Evolutionary conservation across 53 echinoderm and acorn worm species (phyloP).

Genomic region (Antedon mediterranea): DNA sequence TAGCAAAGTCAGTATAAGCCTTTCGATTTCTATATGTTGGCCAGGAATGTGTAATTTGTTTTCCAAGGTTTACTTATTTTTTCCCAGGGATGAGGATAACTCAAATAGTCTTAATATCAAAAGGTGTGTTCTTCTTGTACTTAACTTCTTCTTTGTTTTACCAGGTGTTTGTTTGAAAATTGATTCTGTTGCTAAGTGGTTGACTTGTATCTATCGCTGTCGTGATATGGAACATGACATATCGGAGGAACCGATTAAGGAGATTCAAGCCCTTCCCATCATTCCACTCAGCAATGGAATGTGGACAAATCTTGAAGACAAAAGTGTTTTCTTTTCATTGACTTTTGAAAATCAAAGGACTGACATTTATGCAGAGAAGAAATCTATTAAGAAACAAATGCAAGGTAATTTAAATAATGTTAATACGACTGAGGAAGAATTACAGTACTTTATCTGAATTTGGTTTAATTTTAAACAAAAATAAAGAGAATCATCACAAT

Average conservation of each 20-base stretch:
- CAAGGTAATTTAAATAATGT: no score
- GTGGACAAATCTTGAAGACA: slow-evolving; percentile 16
- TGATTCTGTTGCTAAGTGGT: slow-evolving; percentile 24
- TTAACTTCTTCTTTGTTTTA: no score
- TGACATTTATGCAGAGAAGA: not conserved
- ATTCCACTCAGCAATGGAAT: slow-evolving; percentile 32
- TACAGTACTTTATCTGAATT: no score
- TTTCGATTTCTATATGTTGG: no score
- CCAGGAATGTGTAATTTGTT: no score
- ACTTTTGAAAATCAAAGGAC: slow-evolving; percentile 13
- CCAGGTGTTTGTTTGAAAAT: slow-evolving; percentile 23
- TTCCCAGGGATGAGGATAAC: no score
- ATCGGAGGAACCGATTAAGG: slow-evolving; percentile 15
- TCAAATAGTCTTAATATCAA: no score
- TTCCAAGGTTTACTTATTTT: no score
- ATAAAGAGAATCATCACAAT: no score
- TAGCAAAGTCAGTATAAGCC: not conserved
- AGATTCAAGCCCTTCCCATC: slow-evolving; percentile 27
- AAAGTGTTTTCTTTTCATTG: slow-evolving; percentile 29
- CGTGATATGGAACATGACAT: slow-evolving; percentile 32
- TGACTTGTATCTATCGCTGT: slow-evolving; percentile 27
- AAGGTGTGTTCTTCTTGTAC: no score
- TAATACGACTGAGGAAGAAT: no score
- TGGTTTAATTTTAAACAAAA: no score
- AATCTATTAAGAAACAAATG: not conserved